These are phyloP conservation scores for Colossoma macropomum DNA, from an alignment of 2,113 vertebrate genomes.

Conservation along the genomic window DNA sequence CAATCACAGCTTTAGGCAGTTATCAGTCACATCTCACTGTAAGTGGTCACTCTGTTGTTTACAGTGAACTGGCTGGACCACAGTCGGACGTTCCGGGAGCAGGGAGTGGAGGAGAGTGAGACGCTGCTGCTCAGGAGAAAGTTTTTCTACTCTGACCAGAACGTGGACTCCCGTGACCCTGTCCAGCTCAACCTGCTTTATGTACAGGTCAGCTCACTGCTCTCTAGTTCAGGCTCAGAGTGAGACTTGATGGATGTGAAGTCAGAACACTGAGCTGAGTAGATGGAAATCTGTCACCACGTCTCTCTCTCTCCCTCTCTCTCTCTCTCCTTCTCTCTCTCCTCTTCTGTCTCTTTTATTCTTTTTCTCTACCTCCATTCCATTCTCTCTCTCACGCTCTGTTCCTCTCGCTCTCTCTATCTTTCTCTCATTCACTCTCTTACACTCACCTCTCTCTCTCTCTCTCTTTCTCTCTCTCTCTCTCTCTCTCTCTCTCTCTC, in stretches of 20 bases:
- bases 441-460: neutral
- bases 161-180: constrained; percentile 95
- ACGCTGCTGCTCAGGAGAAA: constrained; percentile 91
- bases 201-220: constrained; percentile 86
- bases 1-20: neutral
- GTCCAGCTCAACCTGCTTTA: constrained; percentile 98
- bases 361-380: neutral
- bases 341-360: neutral
- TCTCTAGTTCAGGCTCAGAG: neutral
- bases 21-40: neutral
- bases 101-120: constrained; percentile 96
- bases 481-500: neutral
- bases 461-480: neutral
- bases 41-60: constrained; percentile 57
- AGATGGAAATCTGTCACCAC: neutral
- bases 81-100: constrained; percentile 94
- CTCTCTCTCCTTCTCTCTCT: neutral
- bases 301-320: neutral
- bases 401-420: neutral
- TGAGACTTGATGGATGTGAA: neutral
- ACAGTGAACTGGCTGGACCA: constrained; percentile 98
- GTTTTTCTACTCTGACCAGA: constrained; percentile 99
- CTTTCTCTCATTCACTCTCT: neutral
- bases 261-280: neutral
- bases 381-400: neutral